A percentile compares a stretch with the other conserved stretches of the same genome.
Conservation (phyloP, 1,140 invertebrate genomes). For the Drosophila nannoptera region DNA sequence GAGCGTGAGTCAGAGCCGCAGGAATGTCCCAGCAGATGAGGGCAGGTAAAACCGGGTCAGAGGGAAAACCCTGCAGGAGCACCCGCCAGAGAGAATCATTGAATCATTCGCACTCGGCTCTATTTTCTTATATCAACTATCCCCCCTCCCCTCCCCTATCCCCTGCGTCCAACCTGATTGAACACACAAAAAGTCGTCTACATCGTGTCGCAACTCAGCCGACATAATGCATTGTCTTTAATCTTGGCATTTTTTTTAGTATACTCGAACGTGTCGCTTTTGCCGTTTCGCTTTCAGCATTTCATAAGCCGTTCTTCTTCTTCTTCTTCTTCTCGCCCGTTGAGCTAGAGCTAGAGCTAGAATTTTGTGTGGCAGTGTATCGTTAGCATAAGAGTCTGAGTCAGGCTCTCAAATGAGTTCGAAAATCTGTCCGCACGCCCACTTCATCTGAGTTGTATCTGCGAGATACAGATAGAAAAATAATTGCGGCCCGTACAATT, state of each 20-base stretch:
- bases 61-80: too few species aligned
- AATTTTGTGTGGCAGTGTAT: constrained; percentile 19
- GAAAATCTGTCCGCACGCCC: constrained; percentile 51
- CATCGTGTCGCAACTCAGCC: too few species aligned
- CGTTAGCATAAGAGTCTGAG: constrained; percentile 45
- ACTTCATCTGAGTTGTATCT: constrained; percentile 55
- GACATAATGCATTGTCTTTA: constrained; percentile 9
- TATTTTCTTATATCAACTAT: too few species aligned
- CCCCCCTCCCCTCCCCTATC: too few species aligned
- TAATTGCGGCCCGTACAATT: constrained; percentile 32
- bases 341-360: neutral
- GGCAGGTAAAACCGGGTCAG: constrained; percentile 7
- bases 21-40: constrained; percentile 50
- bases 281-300: neutral
- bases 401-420: constrained; percentile 16
- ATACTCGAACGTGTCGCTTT: constrained; percentile 28
- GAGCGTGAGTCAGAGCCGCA: constrained; percentile 49
- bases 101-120: too few species aligned
- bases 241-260: constrained; percentile 21
- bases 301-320: neutral
- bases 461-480: constrained; percentile 39
- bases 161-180: too few species aligned
- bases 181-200: too few species aligned
- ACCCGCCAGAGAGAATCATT: too few species aligned
- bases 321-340: neutral